A percentile compares a stretch with the other conserved stretches of the same genome.
Evolutionary conservation across 2,113 vertebrate species (phyloP).

Genomic region (Clarias magur): DNA sequence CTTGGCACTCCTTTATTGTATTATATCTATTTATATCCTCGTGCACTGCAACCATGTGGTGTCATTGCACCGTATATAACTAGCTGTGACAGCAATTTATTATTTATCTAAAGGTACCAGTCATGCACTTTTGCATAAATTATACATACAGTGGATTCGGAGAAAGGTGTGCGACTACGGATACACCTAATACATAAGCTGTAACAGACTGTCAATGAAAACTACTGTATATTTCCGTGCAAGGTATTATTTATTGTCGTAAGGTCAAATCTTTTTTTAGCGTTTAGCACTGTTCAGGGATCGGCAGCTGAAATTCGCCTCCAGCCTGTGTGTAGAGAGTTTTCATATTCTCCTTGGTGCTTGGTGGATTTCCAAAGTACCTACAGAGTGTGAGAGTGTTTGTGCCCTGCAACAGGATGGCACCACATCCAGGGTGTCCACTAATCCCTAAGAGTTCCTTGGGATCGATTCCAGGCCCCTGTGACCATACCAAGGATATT

Average conservation of each 20-base stretch:
- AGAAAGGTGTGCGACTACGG: background rate
- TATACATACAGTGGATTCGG: background rate
- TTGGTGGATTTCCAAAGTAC: too few species aligned
- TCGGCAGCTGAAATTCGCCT: too few species aligned
- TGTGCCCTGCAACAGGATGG: too few species aligned
- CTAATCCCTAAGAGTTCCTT: too few species aligned
- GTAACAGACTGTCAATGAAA: background rate
- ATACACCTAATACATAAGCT: background rate
- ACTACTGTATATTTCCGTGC: background rate
- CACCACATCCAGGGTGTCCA: too few species aligned
- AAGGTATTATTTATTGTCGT: background rate
- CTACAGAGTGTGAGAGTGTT: too few species aligned
- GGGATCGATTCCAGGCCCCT: too few species aligned
- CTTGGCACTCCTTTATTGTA: background rate
- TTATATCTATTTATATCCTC: background rate
- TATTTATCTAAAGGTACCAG: slow-evolving; percentile 4
- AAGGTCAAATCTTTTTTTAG: background rate
- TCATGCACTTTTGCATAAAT: background rate
- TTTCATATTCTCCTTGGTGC: too few species aligned
- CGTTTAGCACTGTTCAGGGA: too few species aligned
- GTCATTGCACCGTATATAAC: background rate
- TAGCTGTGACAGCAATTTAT: background rate
- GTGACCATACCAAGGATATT: too few species aligned
- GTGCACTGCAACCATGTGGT: background rate
- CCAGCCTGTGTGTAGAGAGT: too few species aligned